Conservation (phyloP, 2,113 vertebrate species). For the Marcusenius ussheri region DNA sequence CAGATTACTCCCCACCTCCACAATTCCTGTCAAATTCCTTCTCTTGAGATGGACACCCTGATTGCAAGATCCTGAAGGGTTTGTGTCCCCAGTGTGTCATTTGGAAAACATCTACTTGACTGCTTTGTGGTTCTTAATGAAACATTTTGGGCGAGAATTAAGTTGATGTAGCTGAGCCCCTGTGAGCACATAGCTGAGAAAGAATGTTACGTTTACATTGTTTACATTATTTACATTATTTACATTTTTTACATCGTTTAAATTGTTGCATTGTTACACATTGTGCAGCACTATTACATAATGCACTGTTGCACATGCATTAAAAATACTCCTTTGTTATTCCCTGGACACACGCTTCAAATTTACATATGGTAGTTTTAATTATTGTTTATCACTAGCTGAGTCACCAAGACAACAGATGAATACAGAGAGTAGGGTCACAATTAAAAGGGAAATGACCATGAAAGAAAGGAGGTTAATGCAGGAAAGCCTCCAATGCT, state of each 20-base stretch:
- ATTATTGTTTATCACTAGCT: background rate
- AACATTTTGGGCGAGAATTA: background rate
- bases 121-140: background rate
- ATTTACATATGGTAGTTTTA: background rate
- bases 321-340: background rate
- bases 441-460: background rate
- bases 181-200: background rate
- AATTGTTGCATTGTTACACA: background rate
- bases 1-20: background rate
- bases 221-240: background rate
- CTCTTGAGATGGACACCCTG: background rate
- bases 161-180: background rate
- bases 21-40: background rate
- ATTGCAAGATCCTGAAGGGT: background rate
- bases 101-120: background rate
- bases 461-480: background rate
- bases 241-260: background rate
- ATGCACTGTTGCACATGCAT: background rate
- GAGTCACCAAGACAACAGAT: background rate
- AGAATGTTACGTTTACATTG: background rate
- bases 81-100: background rate
- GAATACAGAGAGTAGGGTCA: background rate
- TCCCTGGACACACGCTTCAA: background rate
- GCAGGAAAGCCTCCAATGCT: background rate
- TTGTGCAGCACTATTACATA: background rate